Percentiles rank a stretch among this genome's conserved stretches.
These are phyloP conservation scores for Chitala chitala DNA, from an alignment of 2,113 vertebrate species.

Conservation along the genomic window DNA sequence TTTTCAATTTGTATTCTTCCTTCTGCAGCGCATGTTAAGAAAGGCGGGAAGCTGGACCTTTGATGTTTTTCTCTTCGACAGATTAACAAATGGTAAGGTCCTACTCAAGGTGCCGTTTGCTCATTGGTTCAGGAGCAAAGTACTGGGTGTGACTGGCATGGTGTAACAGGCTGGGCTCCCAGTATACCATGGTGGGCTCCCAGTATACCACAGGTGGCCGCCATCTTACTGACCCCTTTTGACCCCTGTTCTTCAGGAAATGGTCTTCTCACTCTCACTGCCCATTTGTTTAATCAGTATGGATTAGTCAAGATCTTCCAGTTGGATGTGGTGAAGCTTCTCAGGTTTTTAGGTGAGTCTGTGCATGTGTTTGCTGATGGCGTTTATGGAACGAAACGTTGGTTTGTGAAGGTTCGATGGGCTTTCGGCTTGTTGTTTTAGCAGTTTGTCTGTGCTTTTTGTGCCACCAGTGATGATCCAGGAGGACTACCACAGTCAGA, in stretches of 20 bases:
- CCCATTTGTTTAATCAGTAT: slow-evolving; percentile 77
- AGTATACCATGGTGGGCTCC: too few relatives aligned
- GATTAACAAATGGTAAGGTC: slow-evolving; percentile 78
- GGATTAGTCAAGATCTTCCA: slow-evolving; percentile 79
- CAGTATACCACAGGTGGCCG: background rate
- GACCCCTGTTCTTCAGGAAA: slow-evolving; percentile 56
- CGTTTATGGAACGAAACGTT: background rate
- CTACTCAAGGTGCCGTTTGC: background rate
- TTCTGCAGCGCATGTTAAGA: slow-evolving; percentile 78
- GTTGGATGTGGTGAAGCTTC: slow-evolving; percentile 79
- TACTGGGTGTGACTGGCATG: too few relatives aligned
- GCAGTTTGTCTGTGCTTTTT: background rate
- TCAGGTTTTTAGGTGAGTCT: slow-evolving; percentile 76
- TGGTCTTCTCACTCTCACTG: slow-evolving; percentile 75
- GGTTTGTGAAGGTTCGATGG: background rate
- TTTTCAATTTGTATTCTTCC: slow-evolving; percentile 40
- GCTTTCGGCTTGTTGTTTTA: background rate
- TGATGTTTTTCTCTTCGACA: slow-evolving; percentile 84
- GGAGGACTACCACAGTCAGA: slow-evolving; percentile 79
- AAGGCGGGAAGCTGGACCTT: slow-evolving; percentile 82
- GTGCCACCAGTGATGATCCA: slow-evolving; percentile 72
- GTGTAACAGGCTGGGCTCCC: background rate
- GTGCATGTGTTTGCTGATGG: background rate
- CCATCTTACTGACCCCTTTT: background rate
- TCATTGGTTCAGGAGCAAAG: background rate